Base-by-base conservation (phyloP, 2,888 invertebrate species). In the Formica aserva region DNA sequence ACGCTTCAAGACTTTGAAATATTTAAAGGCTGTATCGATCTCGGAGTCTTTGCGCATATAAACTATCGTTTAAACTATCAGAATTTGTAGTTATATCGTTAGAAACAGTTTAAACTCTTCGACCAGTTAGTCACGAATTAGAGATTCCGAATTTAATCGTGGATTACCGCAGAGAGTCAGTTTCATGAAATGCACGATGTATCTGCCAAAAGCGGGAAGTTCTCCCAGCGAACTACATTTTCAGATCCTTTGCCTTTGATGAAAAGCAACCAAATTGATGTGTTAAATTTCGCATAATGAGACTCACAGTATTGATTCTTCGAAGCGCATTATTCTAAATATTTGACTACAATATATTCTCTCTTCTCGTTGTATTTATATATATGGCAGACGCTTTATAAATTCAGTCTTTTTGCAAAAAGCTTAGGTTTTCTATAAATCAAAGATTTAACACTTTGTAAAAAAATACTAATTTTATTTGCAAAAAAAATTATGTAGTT, bases 101-200 rank as follows among this genome's bases (percentile, higher is more conserved):
- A 60, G 69, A 45, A 63, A 67, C 74, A 38, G 45, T 45, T 22
- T 11, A 41, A 86, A 72, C 74, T 83, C 84, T 88, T 76, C 71
- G 71, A 80, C 66, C 45, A 82, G 80, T 80, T 84, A 83, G 48
- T 67, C 57, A 38, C 35, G 75, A 78, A 86, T 88, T 82, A 84
- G 78, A 85, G 76, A 86, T 81, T 67, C 83, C 32, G 82, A 89
- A 90, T 89, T 86, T 82, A 85, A 89, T 87, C 81, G 83, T 74
- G 82, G 82, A 85, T 85, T 87, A 63, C 84, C 83, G 76, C 85
- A 63, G 69, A 85, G 74, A 87, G 76, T 83, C 87, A 84, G 86
- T 83, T 86, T 67, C 74, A 66, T 52, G 80, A 82, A 83, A 84
- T 65, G 18, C 18, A 29, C 62, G 66, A 57, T 81, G 75, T 63